Conservation (phyloP, 2,797 vertebrate species). For the Hippoglossus hippoglossus region DNA sequence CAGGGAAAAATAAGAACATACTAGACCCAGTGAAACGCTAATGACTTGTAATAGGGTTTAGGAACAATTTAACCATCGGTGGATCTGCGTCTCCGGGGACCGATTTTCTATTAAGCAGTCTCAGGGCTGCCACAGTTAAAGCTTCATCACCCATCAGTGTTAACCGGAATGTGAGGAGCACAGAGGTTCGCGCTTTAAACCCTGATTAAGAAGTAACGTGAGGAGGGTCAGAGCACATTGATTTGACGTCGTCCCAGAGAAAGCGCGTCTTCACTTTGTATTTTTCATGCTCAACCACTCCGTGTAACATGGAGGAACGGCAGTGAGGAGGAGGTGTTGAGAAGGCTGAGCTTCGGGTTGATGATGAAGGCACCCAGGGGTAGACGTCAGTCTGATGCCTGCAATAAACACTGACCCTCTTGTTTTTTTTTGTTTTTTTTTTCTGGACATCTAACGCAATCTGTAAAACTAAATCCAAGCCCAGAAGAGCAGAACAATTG, state of each 20-base stretch:
- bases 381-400: conserved; percentile 41
- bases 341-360: conserved; percentile 20
- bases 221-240: conserved; percentile 15
- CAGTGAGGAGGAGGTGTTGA: conserved; percentile 14
- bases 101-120: conserved; percentile 29
- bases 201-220: conserved; percentile 38
- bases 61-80: conserved; percentile 45
- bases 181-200: conserved; percentile 32
- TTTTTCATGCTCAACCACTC: conserved; percentile 7
- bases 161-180: conserved; percentile 15
- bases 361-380: conserved; percentile 27
- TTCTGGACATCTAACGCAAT: conserved; percentile 65
- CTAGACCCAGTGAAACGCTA: conserved; percentile 19
- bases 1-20: conserved; percentile 9
- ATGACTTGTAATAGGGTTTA: conserved; percentile 44
- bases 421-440: conserved; percentile 38
- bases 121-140: conserved; percentile 31
- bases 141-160: conserved; percentile 25
- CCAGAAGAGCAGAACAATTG: conserved; percentile 58
- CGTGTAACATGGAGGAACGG: background rate
- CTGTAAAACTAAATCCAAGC: conserved; percentile 60
- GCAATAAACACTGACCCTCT: conserved; percentile 64
- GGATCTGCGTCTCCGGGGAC: conserved; percentile 35
- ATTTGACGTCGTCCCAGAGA: conserved; percentile 3
- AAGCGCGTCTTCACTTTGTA: conserved; percentile 1